These are phyloP conservation scores for Oxyruncus cristatus DNA, from an alignment of 2,113 vertebrate species.

Conservation along the genomic window DNA sequence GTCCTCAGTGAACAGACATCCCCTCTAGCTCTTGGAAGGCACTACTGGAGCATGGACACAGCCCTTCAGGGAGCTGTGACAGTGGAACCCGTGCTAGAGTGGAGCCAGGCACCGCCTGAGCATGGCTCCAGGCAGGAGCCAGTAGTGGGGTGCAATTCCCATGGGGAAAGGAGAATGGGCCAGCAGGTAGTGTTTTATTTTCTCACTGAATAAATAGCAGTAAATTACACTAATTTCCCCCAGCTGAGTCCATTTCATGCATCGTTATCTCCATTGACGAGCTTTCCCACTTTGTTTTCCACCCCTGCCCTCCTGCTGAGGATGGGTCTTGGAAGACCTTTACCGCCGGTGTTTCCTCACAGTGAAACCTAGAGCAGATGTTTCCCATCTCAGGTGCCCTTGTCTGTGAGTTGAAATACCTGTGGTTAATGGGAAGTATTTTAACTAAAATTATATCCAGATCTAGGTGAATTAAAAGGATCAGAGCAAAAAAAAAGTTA, in stretches of 20 bases:
- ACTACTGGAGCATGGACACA: fast-evolving
- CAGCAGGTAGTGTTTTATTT: neutral
- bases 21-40: neutral
- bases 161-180: fast-evolving
- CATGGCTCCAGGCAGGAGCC: too few relatives aligned
- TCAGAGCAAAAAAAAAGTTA: neutral
- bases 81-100: fast-evolving
- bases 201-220: neutral
- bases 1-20: fast-evolving
- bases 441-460: neutral
- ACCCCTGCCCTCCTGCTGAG: neutral
- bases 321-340: neutral
- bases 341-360: neutral
- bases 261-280: neutral
- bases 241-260: neutral
- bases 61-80: fast-evolving
- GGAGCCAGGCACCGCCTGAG: neutral
- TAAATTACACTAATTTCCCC: neutral
- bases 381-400: neutral
- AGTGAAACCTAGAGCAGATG: neutral
- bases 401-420: neutral
- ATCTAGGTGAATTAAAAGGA: neutral
- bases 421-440: neutral
- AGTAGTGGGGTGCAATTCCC: neutral
- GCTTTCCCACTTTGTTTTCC: neutral